Evolutionary conservation across 2,797 vertebrate genomes (phyloP), one percentile per base, ranked within the genome.

Genomic region (Australoheros facetus): DNA sequence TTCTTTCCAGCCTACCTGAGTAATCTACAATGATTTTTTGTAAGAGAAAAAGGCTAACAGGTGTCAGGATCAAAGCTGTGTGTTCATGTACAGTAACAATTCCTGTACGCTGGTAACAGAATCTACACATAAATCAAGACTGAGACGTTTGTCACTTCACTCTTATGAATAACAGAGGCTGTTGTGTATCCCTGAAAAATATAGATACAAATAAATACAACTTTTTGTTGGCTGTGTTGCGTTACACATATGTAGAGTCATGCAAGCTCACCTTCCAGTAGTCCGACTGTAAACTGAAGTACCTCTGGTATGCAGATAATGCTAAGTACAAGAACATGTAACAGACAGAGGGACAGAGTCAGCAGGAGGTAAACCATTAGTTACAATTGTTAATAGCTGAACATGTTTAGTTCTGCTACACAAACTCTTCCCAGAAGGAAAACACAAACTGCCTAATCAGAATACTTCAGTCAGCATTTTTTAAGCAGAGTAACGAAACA

Each of bases 281-380:
- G 96, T 98, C 98, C 91, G 96, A 95, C 92, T 99, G 97, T 98
- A 98, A 98, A 98, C 96, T 98, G 97, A 98, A 99, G 97, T 99
- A 98, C 96, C 97, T 97, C 97, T 99, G 98, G 96, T 99, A 99
- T 95, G 97, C 98, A 94, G 97, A 99, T 97, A 99, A 97, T 96
- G 98, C 98, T 99, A 94, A 81, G 92, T 87, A 91, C 21, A 51
- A 78, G 8, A 34, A 56, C 14, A 55, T 1, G 8, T 19, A 16
- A 30, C 32, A 62, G n/a, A n/a, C 4, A 6, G 30, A 60, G 21
- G 23, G 7, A 66, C 11, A 42, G 2, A 26, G 2, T 19, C 73
- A 80, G 88, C 77, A n/a, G 77, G 4, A 62, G 56, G 34, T 28
- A 79, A 70, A 64, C 8, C n/a, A 23, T 83, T 81, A 54, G 48